phyloP scores from a whole-genome alignment of 2,888 invertebrate species.

The Campopleginae sp. region DNA sequence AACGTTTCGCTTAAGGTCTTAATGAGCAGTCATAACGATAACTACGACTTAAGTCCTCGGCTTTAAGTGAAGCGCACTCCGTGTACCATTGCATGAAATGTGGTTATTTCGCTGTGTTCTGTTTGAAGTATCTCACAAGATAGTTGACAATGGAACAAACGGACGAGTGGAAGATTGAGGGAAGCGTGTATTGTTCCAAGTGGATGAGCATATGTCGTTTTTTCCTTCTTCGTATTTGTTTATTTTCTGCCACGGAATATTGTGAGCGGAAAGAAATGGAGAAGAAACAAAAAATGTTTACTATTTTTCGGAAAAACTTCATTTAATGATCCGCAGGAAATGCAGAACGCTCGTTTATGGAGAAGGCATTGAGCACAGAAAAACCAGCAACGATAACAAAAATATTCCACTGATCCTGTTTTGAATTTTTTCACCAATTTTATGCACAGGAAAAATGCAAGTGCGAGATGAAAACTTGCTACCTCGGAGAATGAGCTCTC shows the following conservation, averaged over 20 bases:
- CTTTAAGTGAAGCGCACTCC: conserved; percentile 2
- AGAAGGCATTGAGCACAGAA: conserved; percentile 4
- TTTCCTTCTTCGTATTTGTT: not conserved
- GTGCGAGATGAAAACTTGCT: conserved; percentile 47
- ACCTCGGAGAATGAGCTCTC: conserved; percentile 52
- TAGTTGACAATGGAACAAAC: conserved; percentile 36
- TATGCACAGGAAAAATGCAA: conserved; percentile 13
- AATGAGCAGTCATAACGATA: conserved; percentile 13
- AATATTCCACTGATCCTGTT: conserved; percentile 28
- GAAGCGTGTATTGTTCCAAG: conserved; percentile 49
- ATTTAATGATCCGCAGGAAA: conserved; percentile 27
- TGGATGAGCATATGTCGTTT: conserved; percentile 17
- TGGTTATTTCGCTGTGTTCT: conserved; percentile 46
- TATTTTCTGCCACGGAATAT: not conserved
- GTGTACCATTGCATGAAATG: conserved; percentile 24
- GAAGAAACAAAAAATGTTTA: conserved; percentile 3
- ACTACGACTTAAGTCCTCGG: conserved; percentile 7
- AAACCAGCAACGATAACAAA: conserved; percentile 22
- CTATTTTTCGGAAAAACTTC: conserved; percentile 20
- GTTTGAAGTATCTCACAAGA: conserved; percentile 19
- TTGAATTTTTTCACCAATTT: not conserved
- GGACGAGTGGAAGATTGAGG: conserved; percentile 42
- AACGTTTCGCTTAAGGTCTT: not conserved
- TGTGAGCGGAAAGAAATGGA: conserved; percentile 21
- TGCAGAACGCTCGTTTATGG: conserved; percentile 4